A percentile compares a stretch with the other conserved stretches of the same genome.
Conservation (phyloP, 2,888 invertebrate genomes). For the Theretra japonica region DNA sequence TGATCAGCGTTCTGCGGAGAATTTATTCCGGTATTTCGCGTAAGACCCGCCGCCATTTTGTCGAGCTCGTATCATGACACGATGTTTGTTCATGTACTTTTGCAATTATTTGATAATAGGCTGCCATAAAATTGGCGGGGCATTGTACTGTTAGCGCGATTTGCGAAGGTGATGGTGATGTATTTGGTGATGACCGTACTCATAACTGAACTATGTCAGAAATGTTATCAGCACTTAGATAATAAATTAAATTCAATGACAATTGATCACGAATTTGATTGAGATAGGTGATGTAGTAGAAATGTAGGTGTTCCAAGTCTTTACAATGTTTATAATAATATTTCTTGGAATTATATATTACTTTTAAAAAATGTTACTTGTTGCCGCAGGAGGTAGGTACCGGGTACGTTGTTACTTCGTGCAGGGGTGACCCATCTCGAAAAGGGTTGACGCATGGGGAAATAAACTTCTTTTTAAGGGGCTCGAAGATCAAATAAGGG, state of each 20-base stretch:
- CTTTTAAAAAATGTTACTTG: background rate
- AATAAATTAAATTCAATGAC: background rate
- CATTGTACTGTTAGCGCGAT: background rate
- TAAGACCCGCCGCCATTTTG: constrained; percentile 41
- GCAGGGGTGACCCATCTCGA: background rate
- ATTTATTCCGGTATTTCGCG: constrained; percentile 70
- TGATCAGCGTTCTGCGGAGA: constrained; percentile 58
- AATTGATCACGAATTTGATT: background rate
- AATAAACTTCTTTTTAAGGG: background rate
- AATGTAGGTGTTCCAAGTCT: background rate
- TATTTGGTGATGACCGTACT: background rate
- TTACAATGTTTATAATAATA: background rate
- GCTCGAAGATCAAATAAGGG: background rate
- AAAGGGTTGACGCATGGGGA: background rate
- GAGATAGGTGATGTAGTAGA: background rate
- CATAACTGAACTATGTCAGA: background rate
- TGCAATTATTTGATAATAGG: background rate
- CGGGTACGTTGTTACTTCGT: background rate
- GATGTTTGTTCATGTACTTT: constrained; percentile 22
- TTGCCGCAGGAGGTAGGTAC: background rate
- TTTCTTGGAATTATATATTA: background rate
- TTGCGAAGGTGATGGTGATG: background rate
- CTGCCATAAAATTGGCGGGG: background rate
- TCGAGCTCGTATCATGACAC: constrained; percentile 35
- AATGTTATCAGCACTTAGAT: background rate